Conservation (phyloP, 1,140 invertebrate species). For the Stegodyphus dumicola region DNA sequence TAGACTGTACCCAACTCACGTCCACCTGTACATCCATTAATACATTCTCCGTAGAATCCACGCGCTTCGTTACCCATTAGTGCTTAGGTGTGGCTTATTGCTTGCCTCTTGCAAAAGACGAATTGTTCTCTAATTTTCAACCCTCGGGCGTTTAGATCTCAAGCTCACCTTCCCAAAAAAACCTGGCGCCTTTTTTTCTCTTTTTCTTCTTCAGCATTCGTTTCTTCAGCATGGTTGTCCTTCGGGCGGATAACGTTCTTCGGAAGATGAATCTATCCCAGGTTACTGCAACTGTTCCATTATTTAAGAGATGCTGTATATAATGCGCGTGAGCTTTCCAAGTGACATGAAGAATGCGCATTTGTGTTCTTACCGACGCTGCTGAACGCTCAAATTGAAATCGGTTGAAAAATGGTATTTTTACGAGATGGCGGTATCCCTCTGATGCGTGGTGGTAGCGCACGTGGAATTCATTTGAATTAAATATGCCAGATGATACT, state of each 20-base stretch:
- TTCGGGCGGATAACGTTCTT: too few relatives aligned
- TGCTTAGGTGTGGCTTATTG: slow-evolving; percentile 47
- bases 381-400: not conserved
- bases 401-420: not conserved
- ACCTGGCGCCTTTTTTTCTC: not conserved
- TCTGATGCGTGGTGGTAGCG: too few relatives aligned
- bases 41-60: slow-evolving; percentile 3
- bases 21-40: slow-evolving; percentile 26
- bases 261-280: not conserved
- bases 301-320: not conserved
- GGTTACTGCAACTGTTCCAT: not conserved
- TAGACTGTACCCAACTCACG: slow-evolving; percentile 21
- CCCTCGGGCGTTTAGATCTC: not conserved
- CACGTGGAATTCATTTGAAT: too few relatives aligned
- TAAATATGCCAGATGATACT: too few relatives aligned
- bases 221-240: not conserved
- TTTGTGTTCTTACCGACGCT: not conserved
- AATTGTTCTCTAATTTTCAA: slow-evolving; percentile 51
- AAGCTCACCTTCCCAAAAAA: slow-evolving; percentile 9
- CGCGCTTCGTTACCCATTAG: slow-evolving; percentile 25
- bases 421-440: too few relatives aligned
- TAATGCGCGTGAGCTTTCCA: not conserved
- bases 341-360: not conserved
- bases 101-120: slow-evolving; percentile 13
- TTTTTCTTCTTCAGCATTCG: not conserved